Conservation (phyloP, 2,888 invertebrate species). For the Penaeus monodon region DNA sequence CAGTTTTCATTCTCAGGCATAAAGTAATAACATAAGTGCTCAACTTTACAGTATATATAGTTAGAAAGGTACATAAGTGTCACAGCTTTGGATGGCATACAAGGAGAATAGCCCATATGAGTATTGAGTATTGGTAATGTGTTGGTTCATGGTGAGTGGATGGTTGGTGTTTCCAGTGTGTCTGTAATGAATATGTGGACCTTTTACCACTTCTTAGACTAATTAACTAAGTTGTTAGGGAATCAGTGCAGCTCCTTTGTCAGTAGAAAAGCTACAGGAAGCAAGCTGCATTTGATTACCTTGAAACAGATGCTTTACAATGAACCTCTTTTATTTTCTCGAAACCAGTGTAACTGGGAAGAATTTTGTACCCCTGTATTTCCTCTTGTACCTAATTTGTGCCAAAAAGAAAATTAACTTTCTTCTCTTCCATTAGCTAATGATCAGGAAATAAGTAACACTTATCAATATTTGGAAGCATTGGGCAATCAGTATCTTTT, state of each 20-base stretch:
- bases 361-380: slow-evolving; percentile 40
- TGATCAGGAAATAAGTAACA: slow-evolving; percentile 32
- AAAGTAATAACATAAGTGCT: slow-evolving; percentile 63
- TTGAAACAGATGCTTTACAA: slow-evolving; percentile 34
- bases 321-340: slow-evolving; percentile 25
- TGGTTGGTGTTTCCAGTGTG: slow-evolving; percentile 45
- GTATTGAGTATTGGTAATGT: slow-evolving; percentile 59
- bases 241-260: slow-evolving; percentile 21
- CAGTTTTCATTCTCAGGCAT: slow-evolving; percentile 63
- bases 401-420: slow-evolving; percentile 41
- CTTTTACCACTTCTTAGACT: slow-evolving; percentile 49
- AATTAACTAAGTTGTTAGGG: slow-evolving; percentile 47
- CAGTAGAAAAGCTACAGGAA: slow-evolving; percentile 18
- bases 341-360: slow-evolving; percentile 34
- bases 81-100: slow-evolving; percentile 57
- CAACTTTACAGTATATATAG: slow-evolving; percentile 60
- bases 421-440: slow-evolving; percentile 25
- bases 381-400: slow-evolving; percentile 60
- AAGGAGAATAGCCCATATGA: slow-evolving; percentile 48
- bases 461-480: slow-evolving; percentile 33
- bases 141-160: slow-evolving; percentile 59
- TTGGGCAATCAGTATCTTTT: slow-evolving; percentile 53
- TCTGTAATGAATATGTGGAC: slow-evolving; percentile 45
- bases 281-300: slow-evolving; percentile 32
- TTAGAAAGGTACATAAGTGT: slow-evolving; percentile 51